Evolutionary conservation across 2,888 invertebrate species (phyloP).

Genomic region (Micropterix aruncella): DNA sequence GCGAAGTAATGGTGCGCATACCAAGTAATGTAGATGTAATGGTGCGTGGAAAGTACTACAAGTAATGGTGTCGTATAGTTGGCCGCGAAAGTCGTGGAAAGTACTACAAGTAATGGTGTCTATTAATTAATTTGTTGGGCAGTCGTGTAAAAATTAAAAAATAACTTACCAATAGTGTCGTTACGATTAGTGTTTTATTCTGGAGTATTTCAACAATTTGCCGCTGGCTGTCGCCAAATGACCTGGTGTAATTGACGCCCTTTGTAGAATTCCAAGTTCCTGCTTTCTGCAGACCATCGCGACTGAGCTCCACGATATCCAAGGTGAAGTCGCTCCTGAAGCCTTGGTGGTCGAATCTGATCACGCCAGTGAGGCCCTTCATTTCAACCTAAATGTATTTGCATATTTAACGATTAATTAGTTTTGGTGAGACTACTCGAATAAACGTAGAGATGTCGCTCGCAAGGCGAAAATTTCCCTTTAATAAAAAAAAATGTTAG

Average conservation of each 20-base stretch:
- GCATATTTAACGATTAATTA: slow-evolving; percentile 3
- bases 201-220: slow-evolving; percentile 82
- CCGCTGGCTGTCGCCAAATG: slow-evolving; percentile 72
- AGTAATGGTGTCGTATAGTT: too few species aligned
- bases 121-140: too few species aligned
- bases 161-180: slow-evolving; percentile 84
- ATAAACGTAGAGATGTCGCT: too few species aligned
- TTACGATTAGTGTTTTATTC: slow-evolving; percentile 84
- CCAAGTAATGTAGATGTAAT: too few species aligned
- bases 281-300: slow-evolving; percentile 70
- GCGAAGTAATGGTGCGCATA: too few species aligned
- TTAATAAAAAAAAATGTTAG: too few species aligned
- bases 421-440: background rate
- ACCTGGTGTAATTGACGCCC: slow-evolving; percentile 77
- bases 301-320: slow-evolving; percentile 81
- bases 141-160: too few species aligned
- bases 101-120: too few species aligned
- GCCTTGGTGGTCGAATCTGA: slow-evolving; percentile 90
- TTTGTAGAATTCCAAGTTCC: slow-evolving; percentile 83
- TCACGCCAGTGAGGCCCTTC: slow-evolving; percentile 83
- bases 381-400: slow-evolving; percentile 58
- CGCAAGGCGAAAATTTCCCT: too few species aligned
- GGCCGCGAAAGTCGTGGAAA: too few species aligned
- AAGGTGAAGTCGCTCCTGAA: slow-evolving; percentile 83
- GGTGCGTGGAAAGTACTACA: too few species aligned